A percentile compares a stretch with the other conserved stretches of the same genome.
These are phyloP conservation scores for Bombus ignitus DNA, from an alignment of 1,140 invertebrate species.

Conservation along the genomic window DNA sequence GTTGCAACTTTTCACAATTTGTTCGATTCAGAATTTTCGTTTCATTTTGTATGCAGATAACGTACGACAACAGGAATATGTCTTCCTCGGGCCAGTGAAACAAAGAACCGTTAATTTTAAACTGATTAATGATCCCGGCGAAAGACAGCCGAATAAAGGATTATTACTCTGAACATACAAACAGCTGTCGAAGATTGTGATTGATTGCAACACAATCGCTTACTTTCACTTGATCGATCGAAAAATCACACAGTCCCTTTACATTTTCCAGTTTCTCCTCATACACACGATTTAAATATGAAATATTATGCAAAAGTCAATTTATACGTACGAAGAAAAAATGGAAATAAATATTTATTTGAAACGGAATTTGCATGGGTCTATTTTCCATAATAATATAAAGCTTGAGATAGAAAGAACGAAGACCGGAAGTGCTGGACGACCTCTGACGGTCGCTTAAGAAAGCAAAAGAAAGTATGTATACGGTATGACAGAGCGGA, in stretches of 20 bases:
- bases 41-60: too few species aligned
- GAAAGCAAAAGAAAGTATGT: constrained; percentile 8
- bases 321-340: too few species aligned
- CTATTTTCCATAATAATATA: not conserved
- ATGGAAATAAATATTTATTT: too few species aligned
- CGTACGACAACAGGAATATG: too few species aligned
- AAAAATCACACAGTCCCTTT: not conserved
- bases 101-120: not conserved
- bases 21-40: too few species aligned
- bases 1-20: too few species aligned
- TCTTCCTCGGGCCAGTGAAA: too few species aligned
- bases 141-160: not conserved
- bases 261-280: not conserved
- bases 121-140: not conserved
- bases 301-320: too few species aligned
- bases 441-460: not conserved
- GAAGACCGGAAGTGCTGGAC: not conserved
- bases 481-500: not conserved
- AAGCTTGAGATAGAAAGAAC: not conserved
- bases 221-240: not conserved
- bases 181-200: not conserved
- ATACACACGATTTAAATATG: too few species aligned
- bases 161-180: not conserved
- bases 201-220: not conserved
- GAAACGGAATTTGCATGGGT: not conserved